Evolutionary conservation across 1,140 invertebrate species (phyloP).

Genomic region (Aphaenogaster rudis): DNA sequence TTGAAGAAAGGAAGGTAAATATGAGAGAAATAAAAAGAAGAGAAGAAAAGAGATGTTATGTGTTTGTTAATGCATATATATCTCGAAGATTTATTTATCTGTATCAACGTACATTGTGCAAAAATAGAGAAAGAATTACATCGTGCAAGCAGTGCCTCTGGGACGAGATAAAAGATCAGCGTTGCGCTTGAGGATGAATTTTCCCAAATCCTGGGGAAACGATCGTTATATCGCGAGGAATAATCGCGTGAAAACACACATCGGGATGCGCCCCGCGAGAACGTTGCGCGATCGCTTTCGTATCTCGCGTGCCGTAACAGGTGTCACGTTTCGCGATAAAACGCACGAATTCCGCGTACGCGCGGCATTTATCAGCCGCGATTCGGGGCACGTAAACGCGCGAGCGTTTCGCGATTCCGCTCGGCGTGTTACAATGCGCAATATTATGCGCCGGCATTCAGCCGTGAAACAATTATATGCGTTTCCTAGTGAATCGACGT

Average conservation of each 20-base stretch:
- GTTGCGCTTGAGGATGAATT: conserved; percentile 9
- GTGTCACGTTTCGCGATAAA: conserved; percentile 68
- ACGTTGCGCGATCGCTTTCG: conserved; percentile 47
- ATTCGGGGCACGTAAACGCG: conserved; percentile 75
- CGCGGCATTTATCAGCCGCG: conserved; percentile 74
- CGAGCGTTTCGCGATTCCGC: conserved; percentile 56
- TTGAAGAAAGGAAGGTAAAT: background rate
- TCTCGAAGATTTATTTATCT: background rate
- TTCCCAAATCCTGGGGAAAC: background rate
- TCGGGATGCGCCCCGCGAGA: conserved; percentile 50
- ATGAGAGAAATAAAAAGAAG: background rate
- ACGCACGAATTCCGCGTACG: conserved; percentile 64
- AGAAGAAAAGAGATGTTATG: background rate
- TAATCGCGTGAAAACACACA: conserved; percentile 31
- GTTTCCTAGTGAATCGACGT: conserved; percentile 70
- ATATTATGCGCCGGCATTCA: conserved; percentile 75
- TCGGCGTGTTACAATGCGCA: conserved; percentile 64
- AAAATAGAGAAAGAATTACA: conserved; percentile 2
- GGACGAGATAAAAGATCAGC: background rate
- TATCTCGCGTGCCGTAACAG: conserved; percentile 70
- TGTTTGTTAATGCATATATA: background rate
- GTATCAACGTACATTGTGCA: background rate
- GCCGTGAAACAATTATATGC: conserved; percentile 77
- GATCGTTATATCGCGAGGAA: conserved; percentile 4
- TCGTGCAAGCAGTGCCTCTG: background rate